Conservation (phyloP, 1,140 invertebrate genomes). For the Apis cerana region DNA sequence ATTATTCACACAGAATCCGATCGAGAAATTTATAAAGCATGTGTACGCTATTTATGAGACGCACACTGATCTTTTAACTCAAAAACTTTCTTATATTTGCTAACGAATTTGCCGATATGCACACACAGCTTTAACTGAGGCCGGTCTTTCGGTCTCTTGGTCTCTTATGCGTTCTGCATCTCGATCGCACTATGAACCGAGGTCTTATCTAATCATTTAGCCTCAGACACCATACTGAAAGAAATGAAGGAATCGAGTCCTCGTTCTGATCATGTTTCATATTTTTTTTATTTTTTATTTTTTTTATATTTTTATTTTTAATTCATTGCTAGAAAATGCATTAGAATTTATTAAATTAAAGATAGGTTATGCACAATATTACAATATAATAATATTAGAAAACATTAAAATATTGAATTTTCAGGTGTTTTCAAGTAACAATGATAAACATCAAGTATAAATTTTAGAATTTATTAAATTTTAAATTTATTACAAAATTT, state of each 20-base stretch:
- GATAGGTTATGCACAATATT: neutral
- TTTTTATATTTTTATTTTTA: conserved; percentile 13
- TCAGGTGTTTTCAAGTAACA: too few relatives aligned
- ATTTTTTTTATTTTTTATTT: conserved; percentile 1
- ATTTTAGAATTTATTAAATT: too few relatives aligned
- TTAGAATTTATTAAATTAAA: neutral
- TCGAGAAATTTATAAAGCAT: conserved; percentile 9
- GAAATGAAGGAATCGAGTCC: conserved; percentile 61
- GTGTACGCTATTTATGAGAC: neutral
- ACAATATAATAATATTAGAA: neutral
- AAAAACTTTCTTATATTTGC: neutral
- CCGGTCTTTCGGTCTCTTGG: conserved; percentile 66
- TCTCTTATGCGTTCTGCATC: conserved; percentile 79
- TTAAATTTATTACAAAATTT: neutral
- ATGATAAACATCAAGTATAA: neutral
- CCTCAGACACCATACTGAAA: conserved; percentile 68
- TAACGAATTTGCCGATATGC: conserved; percentile 60
- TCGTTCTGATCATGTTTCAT: conserved; percentile 19
- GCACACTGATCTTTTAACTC: neutral
- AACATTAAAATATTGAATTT: too few relatives aligned
- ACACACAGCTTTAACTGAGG: conserved; percentile 75
- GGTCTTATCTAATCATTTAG: conserved; percentile 78
- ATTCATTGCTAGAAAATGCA: neutral
- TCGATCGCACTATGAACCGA: conserved; percentile 79
- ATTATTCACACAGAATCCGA: neutral